phyloP scores from a whole-genome alignment of 53 echinoderm and acorn worm species.

The Mesocentrotus franciscanus region DNA sequence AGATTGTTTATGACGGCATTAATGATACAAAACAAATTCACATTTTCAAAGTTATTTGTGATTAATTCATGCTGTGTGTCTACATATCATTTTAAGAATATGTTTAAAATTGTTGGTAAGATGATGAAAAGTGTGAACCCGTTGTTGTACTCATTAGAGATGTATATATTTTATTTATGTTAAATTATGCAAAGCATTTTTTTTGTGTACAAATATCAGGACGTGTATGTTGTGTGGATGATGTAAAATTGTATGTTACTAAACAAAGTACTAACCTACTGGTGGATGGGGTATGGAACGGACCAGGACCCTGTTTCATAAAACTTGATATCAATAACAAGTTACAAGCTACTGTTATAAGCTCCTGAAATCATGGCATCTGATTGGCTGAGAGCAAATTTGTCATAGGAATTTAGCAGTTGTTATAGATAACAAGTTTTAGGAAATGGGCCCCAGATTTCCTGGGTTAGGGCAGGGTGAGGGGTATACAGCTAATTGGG shows the following conservation, averaged over 20 bases:
- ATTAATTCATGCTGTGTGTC: neutral
- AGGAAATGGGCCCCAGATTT: no score
- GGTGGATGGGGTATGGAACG: neutral
- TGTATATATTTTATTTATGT: neutral
- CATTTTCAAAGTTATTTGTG: neutral
- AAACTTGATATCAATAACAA: no score
- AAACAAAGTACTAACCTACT: neutral
- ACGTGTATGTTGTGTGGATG: neutral
- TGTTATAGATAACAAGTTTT: no score
- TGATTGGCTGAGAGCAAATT: no score
- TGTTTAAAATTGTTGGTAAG: neutral
- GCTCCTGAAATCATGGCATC: no score
- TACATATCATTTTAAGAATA: neutral
- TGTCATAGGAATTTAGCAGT: no score
- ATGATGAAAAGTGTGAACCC: neutral
- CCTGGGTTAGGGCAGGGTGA: neutral
- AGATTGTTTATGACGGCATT: neutral
- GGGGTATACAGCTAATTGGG: neutral
- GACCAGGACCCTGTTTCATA: no score
- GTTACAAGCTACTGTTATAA: no score
- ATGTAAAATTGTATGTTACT: neutral
- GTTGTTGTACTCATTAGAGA: neutral
- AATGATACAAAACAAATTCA: neutral
- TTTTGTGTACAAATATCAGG: neutral
- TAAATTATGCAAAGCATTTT: conserved; percentile 39